phyloP scores from a whole-genome alignment of 2,113 vertebrate species.

The Dipodomys stephensi region DNA sequence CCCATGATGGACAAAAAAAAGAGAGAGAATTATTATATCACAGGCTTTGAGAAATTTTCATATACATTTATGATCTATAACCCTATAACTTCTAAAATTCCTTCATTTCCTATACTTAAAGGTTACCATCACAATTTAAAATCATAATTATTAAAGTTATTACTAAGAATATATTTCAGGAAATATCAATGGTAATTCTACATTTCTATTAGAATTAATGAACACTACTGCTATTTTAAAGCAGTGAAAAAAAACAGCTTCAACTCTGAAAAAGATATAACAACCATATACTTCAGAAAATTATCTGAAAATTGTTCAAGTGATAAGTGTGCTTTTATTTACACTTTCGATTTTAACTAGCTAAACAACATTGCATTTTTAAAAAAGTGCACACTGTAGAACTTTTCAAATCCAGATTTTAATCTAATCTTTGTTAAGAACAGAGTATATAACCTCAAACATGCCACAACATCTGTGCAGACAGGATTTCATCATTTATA shows the following conservation, averaged over 20 bases:
- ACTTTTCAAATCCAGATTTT: background rate
- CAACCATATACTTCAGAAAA: constrained; percentile 13
- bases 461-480: background rate
- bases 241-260: constrained; percentile 32
- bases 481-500: constrained; percentile 13
- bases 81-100: background rate
- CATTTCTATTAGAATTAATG: background rate
- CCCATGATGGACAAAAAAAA: no score
- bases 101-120: background rate
- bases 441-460: background rate
- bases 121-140: background rate
- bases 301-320: constrained; percentile 71
- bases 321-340: constrained; percentile 77
- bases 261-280: constrained; percentile 7
- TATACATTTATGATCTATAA: background rate
- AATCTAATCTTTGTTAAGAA: background rate
- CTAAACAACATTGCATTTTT: constrained; percentile 81
- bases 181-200: constrained; percentile 2
- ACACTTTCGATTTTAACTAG: constrained; percentile 81
- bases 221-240: background rate
- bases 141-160: background rate
- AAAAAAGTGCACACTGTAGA: constrained; percentile 76
- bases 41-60: background rate
- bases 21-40: background rate
- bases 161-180: background rate